Evolutionary conservation across 2,797 vertebrate genomes (phyloP).

Genomic region (Rhynchonycteris naso): DNA sequence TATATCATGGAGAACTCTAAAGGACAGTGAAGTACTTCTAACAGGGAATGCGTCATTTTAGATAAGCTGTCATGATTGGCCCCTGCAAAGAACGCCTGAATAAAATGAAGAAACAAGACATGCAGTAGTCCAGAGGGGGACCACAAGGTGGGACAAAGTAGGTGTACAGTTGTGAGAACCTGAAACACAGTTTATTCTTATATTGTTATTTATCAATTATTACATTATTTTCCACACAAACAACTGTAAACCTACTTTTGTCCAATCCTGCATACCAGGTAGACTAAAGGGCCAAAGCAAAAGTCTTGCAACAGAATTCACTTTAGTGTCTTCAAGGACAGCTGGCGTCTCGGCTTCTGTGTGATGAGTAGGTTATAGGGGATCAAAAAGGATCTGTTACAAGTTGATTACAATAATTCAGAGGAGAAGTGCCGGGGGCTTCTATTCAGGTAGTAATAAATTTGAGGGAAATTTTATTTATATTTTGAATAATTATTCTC

Average conservation of each 20-base stretch:
- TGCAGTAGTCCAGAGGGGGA: not conserved
- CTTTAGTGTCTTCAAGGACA: not conserved
- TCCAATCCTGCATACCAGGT: not conserved
- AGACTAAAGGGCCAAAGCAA: not conserved
- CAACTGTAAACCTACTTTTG: not conserved
- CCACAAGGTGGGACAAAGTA: not conserved
- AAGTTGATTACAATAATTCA: not conserved
- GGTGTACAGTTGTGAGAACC: not conserved
- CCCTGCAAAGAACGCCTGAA: not conserved
- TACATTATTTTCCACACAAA: no score
- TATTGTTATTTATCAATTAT: not conserved
- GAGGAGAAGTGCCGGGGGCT: not conserved
- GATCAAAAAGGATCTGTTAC: not conserved
- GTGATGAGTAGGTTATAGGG: not conserved
- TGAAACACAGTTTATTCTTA: not conserved
- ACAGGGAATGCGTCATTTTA: not conserved
- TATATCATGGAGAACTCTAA: not conserved
- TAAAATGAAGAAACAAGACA: not conserved
- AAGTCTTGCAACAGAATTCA: not conserved
- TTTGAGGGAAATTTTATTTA: rapidly evolving
- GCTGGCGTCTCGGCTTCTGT: not conserved
- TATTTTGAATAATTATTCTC: not conserved
- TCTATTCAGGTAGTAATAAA: not conserved
- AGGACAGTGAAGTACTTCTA: not conserved
- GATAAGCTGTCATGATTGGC: not conserved